Conservation (phyloP, 2,888 invertebrate species). For the Sarcophaga caerulescens region DNA sequence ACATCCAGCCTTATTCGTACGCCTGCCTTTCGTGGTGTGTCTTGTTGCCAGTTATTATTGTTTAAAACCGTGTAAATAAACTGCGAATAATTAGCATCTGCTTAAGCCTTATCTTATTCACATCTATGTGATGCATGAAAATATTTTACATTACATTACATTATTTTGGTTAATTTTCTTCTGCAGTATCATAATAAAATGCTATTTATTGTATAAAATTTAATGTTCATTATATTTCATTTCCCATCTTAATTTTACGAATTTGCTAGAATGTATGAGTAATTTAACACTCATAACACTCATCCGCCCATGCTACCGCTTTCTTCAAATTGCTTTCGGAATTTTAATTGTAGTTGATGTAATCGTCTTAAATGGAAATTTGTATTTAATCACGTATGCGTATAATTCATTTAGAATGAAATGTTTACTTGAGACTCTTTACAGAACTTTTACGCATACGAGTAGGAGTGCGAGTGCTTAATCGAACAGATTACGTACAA, state of each 20-base stretch:
- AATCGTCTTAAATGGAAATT: conserved; percentile 48
- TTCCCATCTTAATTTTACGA: background rate
- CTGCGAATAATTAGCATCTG: conserved; percentile 54
- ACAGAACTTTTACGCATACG: background rate
- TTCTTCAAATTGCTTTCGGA: conserved; percentile 16
- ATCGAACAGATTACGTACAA: too few species aligned
- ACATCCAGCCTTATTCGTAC: background rate
- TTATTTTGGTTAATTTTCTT: background rate
- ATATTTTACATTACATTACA: background rate
- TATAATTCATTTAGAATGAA: conserved; percentile 46
- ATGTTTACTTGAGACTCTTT: background rate
- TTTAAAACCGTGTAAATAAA: conserved; percentile 27
- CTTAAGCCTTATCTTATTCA: conserved; percentile 22
- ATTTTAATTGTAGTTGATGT: conserved; percentile 55
- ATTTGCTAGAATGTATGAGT: background rate
- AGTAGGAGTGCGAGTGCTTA: too few species aligned
- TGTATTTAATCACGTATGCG: conserved; percentile 48
- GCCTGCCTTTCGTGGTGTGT: background rate
- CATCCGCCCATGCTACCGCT: background rate
- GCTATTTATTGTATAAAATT: background rate
- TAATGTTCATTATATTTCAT: background rate
- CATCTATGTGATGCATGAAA: conserved; percentile 10
- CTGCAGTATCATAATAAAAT: background rate
- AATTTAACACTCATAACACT: background rate
- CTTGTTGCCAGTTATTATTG: conserved; percentile 7